Base-by-base conservation (phyloP, 2,797 vertebrate genomes). In the Lithobates pipiens region DNA sequence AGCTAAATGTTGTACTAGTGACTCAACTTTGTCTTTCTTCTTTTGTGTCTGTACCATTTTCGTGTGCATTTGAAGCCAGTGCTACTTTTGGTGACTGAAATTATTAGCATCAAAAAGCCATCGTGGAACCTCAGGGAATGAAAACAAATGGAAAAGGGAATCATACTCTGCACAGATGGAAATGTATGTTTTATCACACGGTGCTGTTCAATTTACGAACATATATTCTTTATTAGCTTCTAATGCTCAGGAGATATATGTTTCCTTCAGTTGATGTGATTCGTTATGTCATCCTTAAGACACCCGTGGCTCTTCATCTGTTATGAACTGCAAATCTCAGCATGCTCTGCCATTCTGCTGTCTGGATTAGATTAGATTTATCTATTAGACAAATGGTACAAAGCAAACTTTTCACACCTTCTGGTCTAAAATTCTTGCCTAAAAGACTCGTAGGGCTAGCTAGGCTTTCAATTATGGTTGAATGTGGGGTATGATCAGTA, bases 101-200 rank as follows among this genome's bases (percentile, higher is more conserved):
- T 84, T 72, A 84, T 84, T 84, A 84, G 75, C 82, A 77, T 84
- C 82, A 84, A 84, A 84, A 84, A 84, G 50, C 50, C 75, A 77
- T 77, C 78, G 44, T n/a, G 34, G 68, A 77, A 84, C 75, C 82
- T 72, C 67, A 84, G 82, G 82, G 76, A 84, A 77, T 84, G 75
- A 77, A 84, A 77, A 77, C 82, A 84, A 77, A 84, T 84, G 82
- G 69, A 84, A 84, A 77, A 77, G 50, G 75, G 39, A 84, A 84
- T 84, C 68, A 72, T 71, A 84, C 34, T 84, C 46, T 77, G 75
- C 75, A 84, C 77, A 77, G 67, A 84, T 77, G 68, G 75, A 65
- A 70, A 77, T 70, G 44, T 70, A 77, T 77, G 44, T 77, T 77
- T 77, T 74, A 77, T 77, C 68, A 71, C 69, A 72, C 68, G 13